phyloP scores from a whole-genome alignment of 35 echinoderm and acorn worm genomes.

The Ptychodera flava region DNA sequence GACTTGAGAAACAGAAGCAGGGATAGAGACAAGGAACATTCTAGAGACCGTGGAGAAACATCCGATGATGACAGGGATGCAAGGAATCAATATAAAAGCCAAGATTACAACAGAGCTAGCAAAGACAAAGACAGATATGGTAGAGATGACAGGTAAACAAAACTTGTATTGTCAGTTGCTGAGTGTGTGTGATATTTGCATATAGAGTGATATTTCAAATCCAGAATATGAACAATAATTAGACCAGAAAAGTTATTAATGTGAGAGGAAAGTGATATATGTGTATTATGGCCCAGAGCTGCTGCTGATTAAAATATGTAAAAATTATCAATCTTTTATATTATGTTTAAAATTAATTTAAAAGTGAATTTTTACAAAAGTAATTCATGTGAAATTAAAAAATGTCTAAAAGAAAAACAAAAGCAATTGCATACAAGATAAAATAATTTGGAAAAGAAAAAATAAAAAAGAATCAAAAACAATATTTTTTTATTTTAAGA shows the following conservation, averaged over 20 bases:
- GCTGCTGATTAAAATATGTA: too few relatives aligned
- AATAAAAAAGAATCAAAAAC: too few relatives aligned
- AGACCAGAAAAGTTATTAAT: not conserved
- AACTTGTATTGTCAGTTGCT: not conserved
- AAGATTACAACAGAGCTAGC: not conserved
- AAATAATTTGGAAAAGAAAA: too few relatives aligned
- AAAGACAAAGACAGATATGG: not conserved
- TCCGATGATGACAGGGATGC: conserved; percentile 11
- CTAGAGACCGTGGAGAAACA: conserved; percentile 8
- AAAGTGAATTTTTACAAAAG: too few relatives aligned
- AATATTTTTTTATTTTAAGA: too few relatives aligned
- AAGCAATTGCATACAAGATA: too few relatives aligned
- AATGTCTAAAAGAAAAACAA: too few relatives aligned
- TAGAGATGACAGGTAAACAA: not conserved
- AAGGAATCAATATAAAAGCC: conserved; percentile 17
- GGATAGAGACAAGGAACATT: conserved; percentile 22
- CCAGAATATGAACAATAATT: not conserved
- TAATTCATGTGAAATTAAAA: too few relatives aligned
- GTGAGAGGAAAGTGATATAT: too few relatives aligned
- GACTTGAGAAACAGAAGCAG: not conserved
- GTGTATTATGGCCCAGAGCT: too few relatives aligned
- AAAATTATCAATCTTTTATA: too few relatives aligned
- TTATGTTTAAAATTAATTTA: too few relatives aligned
- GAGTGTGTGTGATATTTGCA: not conserved
- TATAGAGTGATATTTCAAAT: not conserved